Conservation (phyloP, 2,113 vertebrate genomes). For the Delphinus delphis region DNA sequence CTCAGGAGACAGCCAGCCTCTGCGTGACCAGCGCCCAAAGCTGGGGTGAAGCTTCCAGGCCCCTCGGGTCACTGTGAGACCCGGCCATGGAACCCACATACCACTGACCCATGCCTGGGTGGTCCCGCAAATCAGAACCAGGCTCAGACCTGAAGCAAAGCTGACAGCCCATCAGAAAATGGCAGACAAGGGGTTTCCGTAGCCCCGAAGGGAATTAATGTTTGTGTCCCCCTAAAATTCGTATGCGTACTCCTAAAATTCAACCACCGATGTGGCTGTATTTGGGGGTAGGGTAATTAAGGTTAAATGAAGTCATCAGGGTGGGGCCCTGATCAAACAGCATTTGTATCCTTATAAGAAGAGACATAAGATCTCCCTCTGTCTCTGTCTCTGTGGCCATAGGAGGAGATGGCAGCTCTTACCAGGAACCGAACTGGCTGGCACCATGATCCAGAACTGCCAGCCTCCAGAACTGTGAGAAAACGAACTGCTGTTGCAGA, state of each 20-base stretch:
- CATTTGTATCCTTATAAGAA: not conserved
- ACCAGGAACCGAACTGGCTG: not conserved
- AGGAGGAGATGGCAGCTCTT: accelerated
- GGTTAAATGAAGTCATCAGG: not conserved
- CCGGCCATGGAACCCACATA: not conserved
- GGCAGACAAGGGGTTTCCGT: accelerated
- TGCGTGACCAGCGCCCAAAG: not conserved
- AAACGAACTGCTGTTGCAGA: not conserved
- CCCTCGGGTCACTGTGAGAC: not conserved
- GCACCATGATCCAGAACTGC: accelerated
- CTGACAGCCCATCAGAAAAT: not conserved
- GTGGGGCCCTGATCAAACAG: not conserved
- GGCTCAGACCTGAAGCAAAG: not conserved
- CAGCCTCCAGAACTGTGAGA: not conserved
- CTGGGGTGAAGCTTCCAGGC: not conserved
- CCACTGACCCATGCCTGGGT: not conserved
- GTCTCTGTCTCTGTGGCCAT: too few relatives aligned
- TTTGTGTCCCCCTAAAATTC: not conserved
- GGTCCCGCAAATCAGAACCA: not conserved
- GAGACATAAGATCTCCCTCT: not conserved
- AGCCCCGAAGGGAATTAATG: not conserved
- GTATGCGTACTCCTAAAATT: not conserved
- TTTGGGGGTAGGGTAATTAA: not conserved
- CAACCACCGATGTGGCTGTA: accelerated
- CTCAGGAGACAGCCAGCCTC: not conserved